A percentile compares a stretch with the other conserved stretches of the same genome.
phyloP scores from a whole-genome alignment of 2,797 vertebrate species.

The Leptoclinus maculatus region DNA sequence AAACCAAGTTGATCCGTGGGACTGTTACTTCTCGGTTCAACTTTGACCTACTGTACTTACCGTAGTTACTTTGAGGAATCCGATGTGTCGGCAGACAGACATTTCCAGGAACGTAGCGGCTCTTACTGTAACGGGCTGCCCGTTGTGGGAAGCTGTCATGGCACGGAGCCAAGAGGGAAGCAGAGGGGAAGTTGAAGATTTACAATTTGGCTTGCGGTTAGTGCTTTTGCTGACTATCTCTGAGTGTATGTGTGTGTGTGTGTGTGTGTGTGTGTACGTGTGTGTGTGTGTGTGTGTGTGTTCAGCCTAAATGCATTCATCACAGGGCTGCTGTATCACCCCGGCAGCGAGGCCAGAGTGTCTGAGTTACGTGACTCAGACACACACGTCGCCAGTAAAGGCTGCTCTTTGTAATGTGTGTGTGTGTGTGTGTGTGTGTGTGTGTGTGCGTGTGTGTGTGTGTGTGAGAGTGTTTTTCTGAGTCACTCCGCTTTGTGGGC shows the following conservation, averaged over 20 bases:
- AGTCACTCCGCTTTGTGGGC: constrained; percentile 41
- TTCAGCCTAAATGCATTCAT: constrained; percentile 27
- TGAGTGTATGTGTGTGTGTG: constrained; percentile 24
- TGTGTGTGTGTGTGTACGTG: constrained; percentile 17
- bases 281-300: not conserved
- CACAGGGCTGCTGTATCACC: constrained; percentile 24
- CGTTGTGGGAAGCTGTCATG: constrained; percentile 74
- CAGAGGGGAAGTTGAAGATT: constrained; percentile 48
- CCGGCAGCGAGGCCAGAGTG: constrained; percentile 10
- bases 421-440: constrained; percentile 12
- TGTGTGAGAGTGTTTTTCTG: constrained; percentile 41
- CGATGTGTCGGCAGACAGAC: constrained; percentile 30
- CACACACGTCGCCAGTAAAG: not conserved
- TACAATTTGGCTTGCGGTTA: constrained; percentile 55
- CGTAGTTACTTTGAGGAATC: not conserved
- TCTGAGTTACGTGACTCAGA: constrained; percentile 29
- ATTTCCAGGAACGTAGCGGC: constrained; percentile 65
- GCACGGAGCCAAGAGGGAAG: constrained; percentile 54
- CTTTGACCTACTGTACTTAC: not conserved
- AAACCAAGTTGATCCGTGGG: not conserved
- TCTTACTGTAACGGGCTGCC: constrained; percentile 70
- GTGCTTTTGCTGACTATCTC: constrained; percentile 60
- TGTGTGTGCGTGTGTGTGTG: constrained; percentile 36
- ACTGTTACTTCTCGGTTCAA: not conserved
- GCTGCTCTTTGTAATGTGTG: constrained; percentile 32